Base-by-base conservation (phyloP, 2,797 vertebrate species). In the Pseudochirops cupreus region DNA sequence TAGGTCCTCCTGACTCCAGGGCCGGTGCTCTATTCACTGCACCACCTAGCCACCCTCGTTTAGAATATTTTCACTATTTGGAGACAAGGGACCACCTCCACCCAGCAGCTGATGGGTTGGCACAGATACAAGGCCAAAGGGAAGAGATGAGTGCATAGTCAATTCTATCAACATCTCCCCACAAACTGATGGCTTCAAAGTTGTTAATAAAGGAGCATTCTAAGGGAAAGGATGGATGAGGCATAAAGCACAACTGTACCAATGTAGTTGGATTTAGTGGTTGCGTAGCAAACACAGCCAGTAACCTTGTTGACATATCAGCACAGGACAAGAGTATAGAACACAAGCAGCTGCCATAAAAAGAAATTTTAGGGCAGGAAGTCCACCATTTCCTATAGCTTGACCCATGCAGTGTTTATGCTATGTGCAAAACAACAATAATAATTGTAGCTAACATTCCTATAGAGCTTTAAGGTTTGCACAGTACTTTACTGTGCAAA, bases 241-340 rank as follows among this genome's bases (percentile, higher is more conserved):
- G 2, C n/a, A 82, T 24, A 39, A 46, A 82, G 67, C 9, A 74
- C n/a, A 74, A 21, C n/a, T 18, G 9, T 39, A 21, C 18, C n/a
- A 82, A 39, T 82, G n/a, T 24, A 82, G 67, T 9, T 46, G 18
- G 18, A 39, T 82, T 82, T 21, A 74, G 62, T 18, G 62, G 33
- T 6, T 6, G 0, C 2, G 24, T 5, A 39, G 16, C 18, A 39
- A 82, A 2, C 2, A n/a, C 0, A 82, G n/a, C 7, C 18, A 82
- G n/a, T 46, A 82, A 39, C 6, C 16, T 21, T 82, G n/a, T 74
- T 74, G 6, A 74, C 13, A 7, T n/a, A 33, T 74, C n/a, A 74
- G 16, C 5, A 21, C n/a, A 24, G 18, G 18, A 39, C 67, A 82
- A 39, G 12, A 1, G n/a, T 9, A 67, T 1, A n/a, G 16, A 39